Percentiles rank a stretch among this genome's conserved stretches.
Conservation (phyloP, 2,888 invertebrate genomes). For the Euzophera pinguis region DNA sequence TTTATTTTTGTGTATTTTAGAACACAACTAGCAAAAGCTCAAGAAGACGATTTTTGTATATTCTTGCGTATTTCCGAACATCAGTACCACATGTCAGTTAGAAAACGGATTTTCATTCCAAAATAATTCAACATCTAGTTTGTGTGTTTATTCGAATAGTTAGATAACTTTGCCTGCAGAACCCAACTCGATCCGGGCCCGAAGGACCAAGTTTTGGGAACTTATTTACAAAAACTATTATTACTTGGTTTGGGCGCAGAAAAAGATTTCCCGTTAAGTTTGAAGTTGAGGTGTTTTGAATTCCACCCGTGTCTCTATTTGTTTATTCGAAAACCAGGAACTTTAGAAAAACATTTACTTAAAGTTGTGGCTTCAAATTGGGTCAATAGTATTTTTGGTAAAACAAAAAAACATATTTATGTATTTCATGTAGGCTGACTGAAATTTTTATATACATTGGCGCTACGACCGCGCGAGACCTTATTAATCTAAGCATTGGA, state of each 20-base stretch:
- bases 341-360: too few relatives aligned
- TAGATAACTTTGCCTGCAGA: neutral
- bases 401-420: too few relatives aligned
- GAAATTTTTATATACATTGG: too few relatives aligned
- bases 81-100: neutral
- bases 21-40: too few relatives aligned
- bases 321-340: too few relatives aligned
- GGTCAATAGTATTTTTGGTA: too few relatives aligned
- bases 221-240: conserved; percentile 11
- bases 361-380: too few relatives aligned
- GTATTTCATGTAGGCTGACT: too few relatives aligned
- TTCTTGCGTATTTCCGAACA: neutral
- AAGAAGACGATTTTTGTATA: too few relatives aligned
- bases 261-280: conserved; percentile 7
- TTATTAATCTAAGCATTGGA: too few relatives aligned
- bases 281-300: neutral
- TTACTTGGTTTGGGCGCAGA: conserved; percentile 7
- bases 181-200: neutral
- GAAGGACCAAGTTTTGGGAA: conserved; percentile 1
- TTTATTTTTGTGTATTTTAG: too few relatives aligned
- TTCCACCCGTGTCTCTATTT: neutral
- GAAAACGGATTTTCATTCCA: neutral
- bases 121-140: neutral
- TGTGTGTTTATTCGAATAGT: neutral
- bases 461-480: too few relatives aligned